A percentile compares a stretch with the other conserved stretches of the same genome.
Conservation (phyloP, 1,140 invertebrate species). For the Eulimnadia texana region DNA sequence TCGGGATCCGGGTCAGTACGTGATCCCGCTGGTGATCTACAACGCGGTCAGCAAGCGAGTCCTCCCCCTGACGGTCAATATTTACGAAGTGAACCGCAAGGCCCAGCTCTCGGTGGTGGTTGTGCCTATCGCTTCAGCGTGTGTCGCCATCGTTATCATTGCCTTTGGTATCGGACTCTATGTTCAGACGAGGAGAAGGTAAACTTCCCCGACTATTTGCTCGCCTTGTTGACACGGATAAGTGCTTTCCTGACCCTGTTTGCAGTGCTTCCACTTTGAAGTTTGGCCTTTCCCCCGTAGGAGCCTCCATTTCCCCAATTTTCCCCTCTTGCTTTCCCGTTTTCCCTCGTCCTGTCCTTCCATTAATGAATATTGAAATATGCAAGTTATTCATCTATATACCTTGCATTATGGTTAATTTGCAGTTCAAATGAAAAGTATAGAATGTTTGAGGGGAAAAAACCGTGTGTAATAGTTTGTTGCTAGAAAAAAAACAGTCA, state of each 20-base stretch:
- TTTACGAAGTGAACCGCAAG: constrained; percentile 13
- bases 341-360: too few relatives aligned
- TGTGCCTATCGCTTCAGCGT: constrained; percentile 12
- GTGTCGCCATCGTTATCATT: constrained; percentile 14
- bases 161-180: constrained; percentile 14
- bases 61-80: constrained; percentile 9
- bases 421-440: too few relatives aligned
- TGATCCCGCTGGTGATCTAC: constrained; percentile 7
- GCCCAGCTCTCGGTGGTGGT: constrained; percentile 13
- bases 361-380: neutral
- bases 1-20: constrained; percentile 6
- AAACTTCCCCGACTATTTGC: neutral
- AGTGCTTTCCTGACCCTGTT: too few relatives aligned
- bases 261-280: too few relatives aligned
- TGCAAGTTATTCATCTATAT: neutral
- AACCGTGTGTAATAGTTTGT: too few relatives aligned
- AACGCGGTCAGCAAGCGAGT: constrained; percentile 11
- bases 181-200: constrained; percentile 8
- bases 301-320: too few relatives aligned
- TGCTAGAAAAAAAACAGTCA: too few relatives aligned
- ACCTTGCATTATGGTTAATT: neutral
- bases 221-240: too few relatives aligned
- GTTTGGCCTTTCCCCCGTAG: too few relatives aligned
- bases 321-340: too few relatives aligned
- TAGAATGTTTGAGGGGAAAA: too few relatives aligned